Evolutionary conservation across 1,140 invertebrate genomes (phyloP).

Genomic region (Neodiprion virginianus): DNA sequence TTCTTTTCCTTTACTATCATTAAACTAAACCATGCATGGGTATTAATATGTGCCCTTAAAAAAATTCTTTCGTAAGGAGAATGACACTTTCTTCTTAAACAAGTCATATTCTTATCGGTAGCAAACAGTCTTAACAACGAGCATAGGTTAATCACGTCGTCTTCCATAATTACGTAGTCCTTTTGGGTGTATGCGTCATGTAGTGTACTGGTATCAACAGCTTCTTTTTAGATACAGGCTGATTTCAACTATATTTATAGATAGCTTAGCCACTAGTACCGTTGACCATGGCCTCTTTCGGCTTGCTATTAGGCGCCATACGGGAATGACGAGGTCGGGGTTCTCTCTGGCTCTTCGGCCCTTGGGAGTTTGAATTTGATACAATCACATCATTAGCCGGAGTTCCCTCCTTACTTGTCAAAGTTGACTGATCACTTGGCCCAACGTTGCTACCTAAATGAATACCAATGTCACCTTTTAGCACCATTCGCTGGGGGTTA

Average conservation of each 20-base stretch:
- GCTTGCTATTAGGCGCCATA: constrained; percentile 62
- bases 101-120: constrained; percentile 56
- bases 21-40: constrained; percentile 61
- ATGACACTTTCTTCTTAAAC: constrained; percentile 53
- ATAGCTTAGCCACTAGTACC: constrained; percentile 63
- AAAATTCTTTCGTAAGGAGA: constrained; percentile 46
- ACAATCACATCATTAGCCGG: constrained; percentile 51
- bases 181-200: constrained; percentile 58
- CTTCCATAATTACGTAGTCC: constrained; percentile 57
- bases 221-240: constrained; percentile 38
- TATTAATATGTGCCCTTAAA: constrained; percentile 59
- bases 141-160: constrained; percentile 60
- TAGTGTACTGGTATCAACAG: constrained; percentile 55
- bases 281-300: constrained; percentile 68
- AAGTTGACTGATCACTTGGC: constrained; percentile 51
- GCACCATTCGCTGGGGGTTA: no score
- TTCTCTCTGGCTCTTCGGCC: constrained; percentile 57
- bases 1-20: constrained; percentile 26
- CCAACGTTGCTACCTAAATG: constrained; percentile 54
- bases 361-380: constrained; percentile 49
- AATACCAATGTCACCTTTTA: not conserved
- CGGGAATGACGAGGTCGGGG: constrained; percentile 55
- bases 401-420: constrained; percentile 51
- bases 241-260: constrained; percentile 15
- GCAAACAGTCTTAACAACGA: constrained; percentile 63